Conservation (phyloP, 30 jellyfish, hydroid and myxozoan species). For the Clytia hemisphaerica region DNA sequence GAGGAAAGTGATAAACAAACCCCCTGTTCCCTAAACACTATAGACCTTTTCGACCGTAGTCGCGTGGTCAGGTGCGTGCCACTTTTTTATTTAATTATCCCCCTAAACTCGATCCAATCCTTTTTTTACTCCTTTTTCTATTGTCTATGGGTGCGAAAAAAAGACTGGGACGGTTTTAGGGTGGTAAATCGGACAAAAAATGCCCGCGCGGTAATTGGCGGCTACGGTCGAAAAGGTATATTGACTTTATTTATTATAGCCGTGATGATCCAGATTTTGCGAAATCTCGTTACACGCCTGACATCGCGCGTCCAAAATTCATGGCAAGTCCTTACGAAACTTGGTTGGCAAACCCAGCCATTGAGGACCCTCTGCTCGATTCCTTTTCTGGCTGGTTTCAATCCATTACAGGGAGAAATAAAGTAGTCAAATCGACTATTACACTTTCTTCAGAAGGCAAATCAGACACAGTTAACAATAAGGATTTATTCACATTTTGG, state of each 20-base stretch:
- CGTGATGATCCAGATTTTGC: conserved; percentile 36
- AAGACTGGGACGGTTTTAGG: too few relatives aligned
- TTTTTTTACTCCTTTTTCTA: too few relatives aligned
- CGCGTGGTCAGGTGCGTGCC: too few relatives aligned
- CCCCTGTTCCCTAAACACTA: too few relatives aligned
- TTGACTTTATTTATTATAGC: background rate
- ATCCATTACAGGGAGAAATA: conserved; percentile 42
- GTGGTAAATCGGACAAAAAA: too few relatives aligned
- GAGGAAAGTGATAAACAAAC: too few relatives aligned
- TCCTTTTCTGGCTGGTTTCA: conserved; percentile 70
- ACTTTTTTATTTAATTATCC: too few relatives aligned
- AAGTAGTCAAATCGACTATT: conserved; percentile 20
- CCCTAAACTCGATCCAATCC: too few relatives aligned
- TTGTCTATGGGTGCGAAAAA: too few relatives aligned
- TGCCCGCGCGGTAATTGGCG: too few relatives aligned
- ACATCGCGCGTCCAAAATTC: conserved; percentile 35
- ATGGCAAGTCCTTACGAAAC: conserved; percentile 73
- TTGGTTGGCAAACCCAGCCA: conserved; percentile 64
- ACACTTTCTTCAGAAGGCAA: conserved; percentile 47
- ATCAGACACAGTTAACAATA: conserved; percentile 49
- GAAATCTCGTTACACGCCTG: conserved; percentile 44
- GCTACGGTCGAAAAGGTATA: background rate
- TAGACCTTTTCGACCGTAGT: too few relatives aligned
- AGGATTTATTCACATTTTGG: conserved; percentile 40
- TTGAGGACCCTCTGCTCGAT: conserved; percentile 43